Conservation (phyloP, 2,797 vertebrate genomes). For the Hemitrygon akajei region DNA sequence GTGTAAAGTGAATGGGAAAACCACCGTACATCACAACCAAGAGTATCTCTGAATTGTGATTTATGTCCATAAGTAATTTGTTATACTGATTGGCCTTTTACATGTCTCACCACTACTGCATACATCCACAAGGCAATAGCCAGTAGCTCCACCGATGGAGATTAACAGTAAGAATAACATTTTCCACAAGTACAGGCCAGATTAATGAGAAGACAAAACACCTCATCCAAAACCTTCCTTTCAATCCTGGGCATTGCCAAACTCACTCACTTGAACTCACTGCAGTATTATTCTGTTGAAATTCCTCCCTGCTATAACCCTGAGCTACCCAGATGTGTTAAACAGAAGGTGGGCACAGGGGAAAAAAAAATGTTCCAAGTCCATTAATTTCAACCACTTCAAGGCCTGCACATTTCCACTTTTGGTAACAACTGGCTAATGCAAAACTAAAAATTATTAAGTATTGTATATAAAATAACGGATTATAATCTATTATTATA, state of each 20-base stretch:
- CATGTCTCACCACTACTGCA: neutral
- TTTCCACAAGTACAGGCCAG: neutral
- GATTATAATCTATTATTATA: neutral
- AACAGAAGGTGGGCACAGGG: neutral
- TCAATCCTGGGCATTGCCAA: no score
- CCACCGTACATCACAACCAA: neutral
- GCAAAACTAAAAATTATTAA: conserved; percentile 22
- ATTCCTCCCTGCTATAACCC: neutral
- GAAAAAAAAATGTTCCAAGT: neutral
- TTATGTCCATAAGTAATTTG: neutral
- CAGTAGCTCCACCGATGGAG: neutral
- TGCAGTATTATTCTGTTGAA: neutral
- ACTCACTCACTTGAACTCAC: neutral
- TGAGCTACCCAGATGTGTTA: neutral
- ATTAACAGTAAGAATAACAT: neutral
- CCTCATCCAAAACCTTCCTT: neutral
- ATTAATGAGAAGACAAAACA: neutral
- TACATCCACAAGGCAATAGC: neutral
- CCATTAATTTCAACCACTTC: neutral
- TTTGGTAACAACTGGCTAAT: neutral
- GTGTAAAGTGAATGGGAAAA: neutral
- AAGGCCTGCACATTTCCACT: neutral
- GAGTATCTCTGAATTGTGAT: neutral
- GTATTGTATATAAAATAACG: conserved; percentile 2
- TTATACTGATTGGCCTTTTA: neutral